Evolutionary conservation across 2,888 invertebrate species (phyloP).

Genomic region (Amiota minor): DNA sequence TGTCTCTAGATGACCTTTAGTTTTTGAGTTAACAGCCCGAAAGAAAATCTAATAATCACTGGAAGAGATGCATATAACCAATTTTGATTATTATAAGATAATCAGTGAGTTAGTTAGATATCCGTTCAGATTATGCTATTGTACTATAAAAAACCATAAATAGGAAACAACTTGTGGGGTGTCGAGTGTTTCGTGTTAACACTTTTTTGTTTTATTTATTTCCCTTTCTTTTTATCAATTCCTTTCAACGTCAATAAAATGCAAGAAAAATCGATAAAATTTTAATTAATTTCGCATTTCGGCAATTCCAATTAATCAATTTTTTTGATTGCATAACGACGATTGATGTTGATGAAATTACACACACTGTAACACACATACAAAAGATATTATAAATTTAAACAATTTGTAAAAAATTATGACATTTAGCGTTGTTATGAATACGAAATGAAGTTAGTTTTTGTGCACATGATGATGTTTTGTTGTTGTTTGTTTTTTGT

Average conservation of each 20-base stretch:
- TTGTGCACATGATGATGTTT: neutral
- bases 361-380: no score
- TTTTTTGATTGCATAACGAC: slow-evolving; percentile 23
- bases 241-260: neutral
- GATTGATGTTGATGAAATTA: slow-evolving; percentile 1
- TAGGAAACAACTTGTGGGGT: neutral
- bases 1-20: no score
- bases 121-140: no score
- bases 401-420: slow-evolving; percentile 36
- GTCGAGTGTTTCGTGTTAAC: neutral
- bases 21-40: no score
- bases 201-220: neutral
- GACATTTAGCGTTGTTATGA: slow-evolving; percentile 45
- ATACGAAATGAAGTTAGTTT: slow-evolving; percentile 49
- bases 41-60: no score
- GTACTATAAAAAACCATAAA: no score
- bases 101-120: no score
- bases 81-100: no score
- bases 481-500: neutral
- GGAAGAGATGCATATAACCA: no score
- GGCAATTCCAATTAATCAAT: slow-evolving; percentile 10
- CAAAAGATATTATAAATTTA: neutral
- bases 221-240: neutral
- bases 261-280: neutral
- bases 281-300: neutral